Conservation (phyloP, 2,797 vertebrate genomes). For the Pterois miles region DNA sequence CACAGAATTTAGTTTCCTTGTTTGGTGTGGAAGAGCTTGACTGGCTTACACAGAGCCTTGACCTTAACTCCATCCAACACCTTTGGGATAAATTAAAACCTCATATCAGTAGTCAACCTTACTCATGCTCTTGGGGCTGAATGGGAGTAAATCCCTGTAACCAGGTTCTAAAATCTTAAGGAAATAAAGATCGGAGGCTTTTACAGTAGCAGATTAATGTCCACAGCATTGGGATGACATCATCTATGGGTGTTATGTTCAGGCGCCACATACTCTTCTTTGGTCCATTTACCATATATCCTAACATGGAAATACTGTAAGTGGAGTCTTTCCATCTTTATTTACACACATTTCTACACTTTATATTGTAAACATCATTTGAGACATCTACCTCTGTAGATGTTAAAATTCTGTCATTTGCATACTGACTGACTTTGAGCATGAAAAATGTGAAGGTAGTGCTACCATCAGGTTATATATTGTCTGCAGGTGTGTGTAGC, state of each 20-base stretch:
- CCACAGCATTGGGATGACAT: not conserved
- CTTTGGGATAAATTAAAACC: not conserved
- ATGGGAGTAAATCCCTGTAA: not conserved
- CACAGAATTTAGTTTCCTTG: not conserved
- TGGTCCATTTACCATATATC: slow-evolving; percentile 11
- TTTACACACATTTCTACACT: slow-evolving; percentile 10
- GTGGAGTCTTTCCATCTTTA: not conserved
- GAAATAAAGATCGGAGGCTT: not conserved
- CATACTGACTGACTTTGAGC: slow-evolving; percentile 24
- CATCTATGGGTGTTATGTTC: not conserved
- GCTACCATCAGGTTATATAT: slow-evolving; percentile 12
- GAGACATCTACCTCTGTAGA: not conserved
- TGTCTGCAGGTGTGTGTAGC: slow-evolving; percentile 1
- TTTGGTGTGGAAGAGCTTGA: not conserved
- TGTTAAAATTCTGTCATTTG: slow-evolving; percentile 24
- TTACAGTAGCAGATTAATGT: not conserved
- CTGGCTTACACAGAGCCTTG: too few relatives aligned
- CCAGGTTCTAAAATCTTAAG: not conserved
- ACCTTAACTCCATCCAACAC: not conserved
- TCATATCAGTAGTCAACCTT: not conserved
- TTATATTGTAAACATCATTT: slow-evolving; percentile 30
- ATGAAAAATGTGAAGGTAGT: slow-evolving; percentile 38
- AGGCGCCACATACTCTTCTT: not conserved
- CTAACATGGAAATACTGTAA: not conserved
- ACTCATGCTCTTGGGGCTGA: not conserved